Conservation (phyloP, 2,113 vertebrate genomes). For the Cyprinodon brontotheroides region DNA sequence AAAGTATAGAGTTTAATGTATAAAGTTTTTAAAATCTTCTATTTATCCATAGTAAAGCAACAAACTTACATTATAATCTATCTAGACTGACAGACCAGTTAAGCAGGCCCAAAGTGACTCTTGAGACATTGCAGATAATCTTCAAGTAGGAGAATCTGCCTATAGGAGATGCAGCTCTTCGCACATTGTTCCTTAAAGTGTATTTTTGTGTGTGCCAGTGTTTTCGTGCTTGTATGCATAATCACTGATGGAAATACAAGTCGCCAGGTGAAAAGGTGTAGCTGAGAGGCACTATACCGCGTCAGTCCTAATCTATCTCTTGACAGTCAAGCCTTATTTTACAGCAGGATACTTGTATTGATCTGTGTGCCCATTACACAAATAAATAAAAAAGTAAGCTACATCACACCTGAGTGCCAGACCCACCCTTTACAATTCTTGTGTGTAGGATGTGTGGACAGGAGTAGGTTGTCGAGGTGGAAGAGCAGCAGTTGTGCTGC, state of each 20-base stretch:
- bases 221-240: constrained; percentile 2
- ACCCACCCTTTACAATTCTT: constrained; percentile 76
- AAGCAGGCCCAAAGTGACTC: too few relatives aligned
- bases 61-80: too few relatives aligned
- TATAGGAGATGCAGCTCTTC: background rate
- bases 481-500: constrained; percentile 66
- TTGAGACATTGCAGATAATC: too few relatives aligned
- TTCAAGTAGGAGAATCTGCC: too few relatives aligned
- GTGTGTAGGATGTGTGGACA: constrained; percentile 30
- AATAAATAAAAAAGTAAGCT: constrained; percentile 77
- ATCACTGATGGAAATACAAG: constrained; percentile 24
- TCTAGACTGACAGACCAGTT: too few relatives aligned
- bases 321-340: constrained; percentile 62
- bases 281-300: constrained; percentile 40
- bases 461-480: constrained; percentile 42
- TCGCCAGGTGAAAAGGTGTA: constrained; percentile 29
- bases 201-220: background rate
- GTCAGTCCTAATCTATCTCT: constrained; percentile 67
- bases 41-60: too few relatives aligned
- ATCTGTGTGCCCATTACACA: constrained; percentile 69
- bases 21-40: too few relatives aligned
- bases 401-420: constrained; percentile 72
- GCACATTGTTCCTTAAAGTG: constrained; percentile 5
- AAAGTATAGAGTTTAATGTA: too few relatives aligned
- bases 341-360: constrained; percentile 76